A percentile compares a stretch with the other conserved stretches of the same genome.
These are phyloP conservation scores for Peromyscus aztecus DNA, from an alignment of 2,797 vertebrate species.

Conservation along the genomic window DNA sequence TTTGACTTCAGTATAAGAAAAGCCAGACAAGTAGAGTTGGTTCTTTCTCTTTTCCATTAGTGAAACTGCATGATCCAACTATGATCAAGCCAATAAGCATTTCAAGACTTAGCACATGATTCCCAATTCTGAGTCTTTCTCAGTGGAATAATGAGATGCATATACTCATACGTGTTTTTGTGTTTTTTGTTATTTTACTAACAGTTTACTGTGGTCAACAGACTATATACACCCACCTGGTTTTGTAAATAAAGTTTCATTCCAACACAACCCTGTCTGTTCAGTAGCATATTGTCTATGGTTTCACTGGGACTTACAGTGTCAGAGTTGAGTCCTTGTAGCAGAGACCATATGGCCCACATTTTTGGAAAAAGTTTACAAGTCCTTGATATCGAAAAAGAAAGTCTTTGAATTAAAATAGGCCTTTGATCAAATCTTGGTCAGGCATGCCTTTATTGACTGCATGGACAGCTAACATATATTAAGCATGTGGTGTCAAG, in stretches of 20 bases:
- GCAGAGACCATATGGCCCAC: not conserved
- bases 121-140: slow-evolving; percentile 11
- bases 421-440: slow-evolving; percentile 22
- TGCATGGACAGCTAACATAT: not conserved
- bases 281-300: not conserved
- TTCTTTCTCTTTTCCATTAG: not conserved
- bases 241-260: slow-evolving; percentile 66
- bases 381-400: slow-evolving; percentile 36
- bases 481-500: not conserved
- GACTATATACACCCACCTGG: not conserved
- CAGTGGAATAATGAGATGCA: not conserved
- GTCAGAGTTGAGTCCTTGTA: not conserved
- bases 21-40: not conserved
- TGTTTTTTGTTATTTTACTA: slow-evolving; percentile 35
- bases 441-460: not conserved
- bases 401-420: slow-evolving; percentile 42
- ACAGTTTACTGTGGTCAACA: not conserved
- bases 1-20: slow-evolving; percentile 39
- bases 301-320: not conserved
- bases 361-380: slow-evolving; percentile 38
- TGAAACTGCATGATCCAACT: not conserved
- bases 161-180: not conserved
- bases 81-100: not conserved
- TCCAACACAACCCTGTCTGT: not conserved
- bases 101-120: not conserved